Evolutionary conservation across 2,113 vertebrate species (phyloP), one percentile per base, ranked within the genome.

Genomic region (Tragelaphus scriptus): DNA sequence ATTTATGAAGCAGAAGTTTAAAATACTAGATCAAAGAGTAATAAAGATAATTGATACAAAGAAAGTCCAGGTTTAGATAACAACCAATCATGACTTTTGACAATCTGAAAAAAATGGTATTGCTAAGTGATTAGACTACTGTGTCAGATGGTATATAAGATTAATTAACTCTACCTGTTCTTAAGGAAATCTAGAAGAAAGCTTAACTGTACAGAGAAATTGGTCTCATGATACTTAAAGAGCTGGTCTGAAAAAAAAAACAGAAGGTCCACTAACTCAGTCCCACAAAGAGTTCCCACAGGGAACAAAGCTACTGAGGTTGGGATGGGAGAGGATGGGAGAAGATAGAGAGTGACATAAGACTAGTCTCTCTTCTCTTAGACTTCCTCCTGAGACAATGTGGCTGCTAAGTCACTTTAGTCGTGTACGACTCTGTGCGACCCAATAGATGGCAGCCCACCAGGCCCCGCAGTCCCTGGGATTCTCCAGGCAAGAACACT

Each of bases 11-110:
- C 55, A 84, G n/a, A 88, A 49, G 32, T 75, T 85, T 56, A 75
- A 95, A 85, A 40, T 56, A 92, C n/a, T 94, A 81, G 53, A 63
- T 51, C 36, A 80, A 96, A 82, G 19, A 81, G 13, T 89, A 95
- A 90, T 55, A 92, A 55, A 90, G 53, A 86, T 36, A 58, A 84
- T 4, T 49, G 47, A 71, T 94, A 94, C 26, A 75, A 93, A 93
- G 17, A 95, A 94, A 88, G 63, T 51, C 59, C 55, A 71, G 6
- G 44, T 75, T 30, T 81, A 25, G 28, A 65, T 81, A 23, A 61
- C 21, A 96, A 87, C 32, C 59, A 88, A 81, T 3, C 8, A 56
- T 86, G 32, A 89, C 59, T 91, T 97, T 32, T 91, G 3, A 88
- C 19, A 85, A 56, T n/a, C 44, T 91, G 81, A 90, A 89, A 85